phyloP scores from a whole-genome alignment of 1,140 invertebrate species.

The Bombyx mandarina region DNA sequence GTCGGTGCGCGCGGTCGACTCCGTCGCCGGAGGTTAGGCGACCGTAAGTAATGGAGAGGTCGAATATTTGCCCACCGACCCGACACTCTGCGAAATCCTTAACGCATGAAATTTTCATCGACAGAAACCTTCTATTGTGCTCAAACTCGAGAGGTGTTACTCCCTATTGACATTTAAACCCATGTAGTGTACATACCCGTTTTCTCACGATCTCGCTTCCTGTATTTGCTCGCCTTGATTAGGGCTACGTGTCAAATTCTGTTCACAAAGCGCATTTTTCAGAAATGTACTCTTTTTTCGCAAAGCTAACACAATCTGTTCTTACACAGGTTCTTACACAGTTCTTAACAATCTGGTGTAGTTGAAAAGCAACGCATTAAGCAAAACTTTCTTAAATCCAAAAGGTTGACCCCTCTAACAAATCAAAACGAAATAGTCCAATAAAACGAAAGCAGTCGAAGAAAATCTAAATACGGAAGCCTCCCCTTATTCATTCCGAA shows the following conservation, averaged over 20 bases:
- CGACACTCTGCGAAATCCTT: conserved; percentile 16
- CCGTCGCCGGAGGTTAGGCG: conserved; percentile 14
- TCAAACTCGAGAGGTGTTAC: conserved; percentile 15
- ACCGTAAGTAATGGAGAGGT: conserved; percentile 40
- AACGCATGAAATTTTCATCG: conserved; percentile 30
- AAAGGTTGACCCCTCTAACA: conserved; percentile 9
- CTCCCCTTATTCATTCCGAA: conserved; percentile 23
- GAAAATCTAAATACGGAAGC: conserved; percentile 27
- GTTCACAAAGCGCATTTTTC: too few relatives aligned
- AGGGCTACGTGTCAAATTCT: too few relatives aligned
- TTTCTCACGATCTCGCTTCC: background rate
- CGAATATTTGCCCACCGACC: conserved; percentile 24
- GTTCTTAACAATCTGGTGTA: too few relatives aligned
- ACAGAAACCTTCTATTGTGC: conserved; percentile 15
- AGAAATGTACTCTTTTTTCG: too few relatives aligned
- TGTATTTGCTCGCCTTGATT: too few relatives aligned
- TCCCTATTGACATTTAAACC: conserved; percentile 13
- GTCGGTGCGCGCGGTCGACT: conserved; percentile 20
- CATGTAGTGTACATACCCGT: conserved; percentile 4
- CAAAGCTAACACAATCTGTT: too few relatives aligned
- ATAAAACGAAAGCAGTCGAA: conserved; percentile 36
- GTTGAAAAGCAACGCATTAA: too few relatives aligned
- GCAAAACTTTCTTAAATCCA: too few relatives aligned
- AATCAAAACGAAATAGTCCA: conserved; percentile 36
- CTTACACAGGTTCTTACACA: too few relatives aligned